Evolutionary conservation across 2,888 invertebrate species (phyloP).

Genomic region (Seladonia tumulorum): DNA sequence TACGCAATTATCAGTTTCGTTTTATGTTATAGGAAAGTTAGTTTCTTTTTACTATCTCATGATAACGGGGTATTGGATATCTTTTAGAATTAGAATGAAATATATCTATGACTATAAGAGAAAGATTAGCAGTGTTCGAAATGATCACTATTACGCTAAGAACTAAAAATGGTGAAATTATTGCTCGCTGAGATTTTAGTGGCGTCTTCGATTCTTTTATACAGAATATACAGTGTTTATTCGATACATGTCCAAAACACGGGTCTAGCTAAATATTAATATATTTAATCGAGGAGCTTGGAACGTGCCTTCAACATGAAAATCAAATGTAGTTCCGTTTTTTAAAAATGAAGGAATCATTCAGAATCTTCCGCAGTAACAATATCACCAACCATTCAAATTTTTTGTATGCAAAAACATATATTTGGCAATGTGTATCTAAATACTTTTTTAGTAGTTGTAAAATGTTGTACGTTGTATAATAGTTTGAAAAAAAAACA

Average conservation of each 20-base stretch:
- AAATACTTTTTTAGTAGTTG: background rate
- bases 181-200: background rate
- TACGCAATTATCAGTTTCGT: background rate
- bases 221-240: no score
- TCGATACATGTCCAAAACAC: no score
- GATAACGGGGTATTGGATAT: background rate
- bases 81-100: background rate
- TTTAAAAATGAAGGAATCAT: background rate
- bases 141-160: background rate
- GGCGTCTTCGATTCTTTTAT: background rate
- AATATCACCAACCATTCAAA: constrained; percentile 8
- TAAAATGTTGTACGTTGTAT: background rate
- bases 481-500: background rate
- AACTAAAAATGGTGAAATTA: background rate
- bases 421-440: background rate
- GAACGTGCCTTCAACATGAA: background rate
- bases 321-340: background rate
- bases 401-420: background rate
- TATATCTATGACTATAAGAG: background rate
- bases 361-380: background rate
- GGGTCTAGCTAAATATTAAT: no score
- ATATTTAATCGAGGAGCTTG: background rate
- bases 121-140: background rate
- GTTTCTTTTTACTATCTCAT: background rate
- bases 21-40: background rate